Percentiles rank a stretch among this genome's conserved stretches.
Conservation (phyloP, 2,113 vertebrate species). For the Numida meleagris region DNA sequence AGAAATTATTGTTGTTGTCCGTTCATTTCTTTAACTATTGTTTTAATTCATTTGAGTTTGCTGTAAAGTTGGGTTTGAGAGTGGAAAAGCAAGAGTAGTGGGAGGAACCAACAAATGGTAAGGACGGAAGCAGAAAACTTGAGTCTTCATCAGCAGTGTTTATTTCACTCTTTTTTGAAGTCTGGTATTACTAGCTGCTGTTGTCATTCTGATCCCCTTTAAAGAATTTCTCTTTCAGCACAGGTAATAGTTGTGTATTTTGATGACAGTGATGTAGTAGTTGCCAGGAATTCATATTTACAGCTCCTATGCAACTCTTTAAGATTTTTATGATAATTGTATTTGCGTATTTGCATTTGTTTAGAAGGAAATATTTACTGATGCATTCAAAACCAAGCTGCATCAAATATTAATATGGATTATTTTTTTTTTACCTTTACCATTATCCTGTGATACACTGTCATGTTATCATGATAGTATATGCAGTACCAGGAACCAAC, state of each 20-base stretch:
- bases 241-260: neutral
- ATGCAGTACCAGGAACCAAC: neutral
- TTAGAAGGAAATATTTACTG: neutral
- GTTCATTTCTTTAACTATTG: neutral
- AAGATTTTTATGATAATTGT: neutral
- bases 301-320: neutral
- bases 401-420: neutral
- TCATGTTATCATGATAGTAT: neutral
- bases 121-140: neutral
- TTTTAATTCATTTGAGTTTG: neutral
- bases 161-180: neutral
- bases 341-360: neutral
- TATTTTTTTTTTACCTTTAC: neutral
- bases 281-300: neutral
- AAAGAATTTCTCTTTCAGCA: neutral
- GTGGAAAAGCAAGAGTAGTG: neutral
- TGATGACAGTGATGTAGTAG: neutral
- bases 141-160: neutral
- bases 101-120: neutral
- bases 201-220: neutral
- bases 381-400: neutral
- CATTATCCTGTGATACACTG: neutral
- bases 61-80: neutral
- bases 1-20: neutral
- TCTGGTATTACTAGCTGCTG: neutral